A percentile compares a stretch with the other conserved stretches of the same genome.
phyloP scores from a whole-genome alignment of 2,888 invertebrate species.

The Callosobruchus maculatus region DNA sequence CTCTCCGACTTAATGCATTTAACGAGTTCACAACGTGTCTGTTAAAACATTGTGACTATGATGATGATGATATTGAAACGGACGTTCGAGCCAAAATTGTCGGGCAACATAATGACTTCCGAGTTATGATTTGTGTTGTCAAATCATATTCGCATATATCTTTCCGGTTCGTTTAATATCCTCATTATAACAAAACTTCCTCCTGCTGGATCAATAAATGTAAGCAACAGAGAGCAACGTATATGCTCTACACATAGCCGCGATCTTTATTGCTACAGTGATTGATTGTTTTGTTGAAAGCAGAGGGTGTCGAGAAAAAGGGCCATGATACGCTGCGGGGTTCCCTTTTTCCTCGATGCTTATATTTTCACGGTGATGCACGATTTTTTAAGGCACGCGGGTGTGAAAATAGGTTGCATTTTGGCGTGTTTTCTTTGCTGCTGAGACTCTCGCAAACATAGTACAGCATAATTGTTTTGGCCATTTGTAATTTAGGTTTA shows the following conservation, averaged over 20 bases:
- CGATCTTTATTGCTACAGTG: background rate
- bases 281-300: background rate
- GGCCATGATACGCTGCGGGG: background rate
- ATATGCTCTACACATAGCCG: background rate
- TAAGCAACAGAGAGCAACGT: background rate
- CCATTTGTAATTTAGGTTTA: no score
- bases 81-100: no score
- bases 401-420: background rate
- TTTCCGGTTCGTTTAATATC: background rate
- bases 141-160: no score
- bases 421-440: background rate
- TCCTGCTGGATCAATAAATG: background rate
- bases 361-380: background rate
- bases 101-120: no score
- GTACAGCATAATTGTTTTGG: no score
- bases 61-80: no score
- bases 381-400: background rate
- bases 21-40: no score
- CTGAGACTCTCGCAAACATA: no score
- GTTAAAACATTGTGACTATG: no score
- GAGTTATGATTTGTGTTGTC: no score
- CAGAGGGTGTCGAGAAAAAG: background rate
- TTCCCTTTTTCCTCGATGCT: background rate
- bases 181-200: background rate
- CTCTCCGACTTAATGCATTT: no score